Percentiles rank a stretch among this genome's conserved stretches.
phyloP scores from a whole-genome alignment of 2,113 vertebrate genomes.

The Sebastes fasciatus region DNA sequence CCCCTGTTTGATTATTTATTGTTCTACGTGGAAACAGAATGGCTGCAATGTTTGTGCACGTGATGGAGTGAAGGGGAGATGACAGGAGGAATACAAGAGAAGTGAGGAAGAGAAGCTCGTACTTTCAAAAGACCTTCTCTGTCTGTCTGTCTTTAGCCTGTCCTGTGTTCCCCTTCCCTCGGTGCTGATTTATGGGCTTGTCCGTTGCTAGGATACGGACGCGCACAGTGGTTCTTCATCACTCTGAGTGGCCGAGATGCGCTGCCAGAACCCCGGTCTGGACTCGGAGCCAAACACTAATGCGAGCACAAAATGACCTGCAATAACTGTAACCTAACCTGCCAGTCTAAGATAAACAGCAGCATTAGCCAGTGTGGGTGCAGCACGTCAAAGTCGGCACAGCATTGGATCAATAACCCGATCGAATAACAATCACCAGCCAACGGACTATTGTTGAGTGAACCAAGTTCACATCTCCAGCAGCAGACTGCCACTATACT shows the following conservation, averaged over 20 bases:
- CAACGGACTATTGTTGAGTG: slow-evolving; percentile 23
- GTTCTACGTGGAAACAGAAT: slow-evolving; percentile 18
- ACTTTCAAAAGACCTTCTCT: slow-evolving; percentile 33
- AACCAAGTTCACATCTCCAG: slow-evolving; percentile 36
- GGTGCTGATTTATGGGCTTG: slow-evolving; percentile 54
- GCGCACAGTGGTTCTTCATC: slow-evolving; percentile 40
- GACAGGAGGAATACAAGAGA: not conserved
- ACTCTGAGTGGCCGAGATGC: slow-evolving; percentile 28
- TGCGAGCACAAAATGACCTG: slow-evolving; percentile 40
- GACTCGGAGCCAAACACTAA: slow-evolving; percentile 50
- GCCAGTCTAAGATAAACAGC: slow-evolving; percentile 40
- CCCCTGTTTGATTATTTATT: slow-evolving; percentile 47
- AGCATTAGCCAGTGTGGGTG: slow-evolving; percentile 8
- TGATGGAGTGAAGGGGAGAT: slow-evolving; percentile 20
- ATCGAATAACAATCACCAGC: slow-evolving; percentile 53
- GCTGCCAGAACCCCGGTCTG: slow-evolving; percentile 50
- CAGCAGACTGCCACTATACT: slow-evolving; percentile 29
- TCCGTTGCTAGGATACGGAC: slow-evolving; percentile 68
- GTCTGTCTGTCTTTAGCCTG: slow-evolving; percentile 23
- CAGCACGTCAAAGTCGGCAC: slow-evolving; percentile 38
- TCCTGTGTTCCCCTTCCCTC: slow-evolving; percentile 10
- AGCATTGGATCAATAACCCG: slow-evolving; percentile 41
- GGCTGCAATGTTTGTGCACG: slow-evolving; percentile 30
- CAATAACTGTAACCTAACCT: slow-evolving; percentile 49
- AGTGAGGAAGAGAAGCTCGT: slow-evolving; percentile 30